Conservation (phyloP, 2,888 invertebrate genomes). For the Scaptomyza caliginosa region DNA sequence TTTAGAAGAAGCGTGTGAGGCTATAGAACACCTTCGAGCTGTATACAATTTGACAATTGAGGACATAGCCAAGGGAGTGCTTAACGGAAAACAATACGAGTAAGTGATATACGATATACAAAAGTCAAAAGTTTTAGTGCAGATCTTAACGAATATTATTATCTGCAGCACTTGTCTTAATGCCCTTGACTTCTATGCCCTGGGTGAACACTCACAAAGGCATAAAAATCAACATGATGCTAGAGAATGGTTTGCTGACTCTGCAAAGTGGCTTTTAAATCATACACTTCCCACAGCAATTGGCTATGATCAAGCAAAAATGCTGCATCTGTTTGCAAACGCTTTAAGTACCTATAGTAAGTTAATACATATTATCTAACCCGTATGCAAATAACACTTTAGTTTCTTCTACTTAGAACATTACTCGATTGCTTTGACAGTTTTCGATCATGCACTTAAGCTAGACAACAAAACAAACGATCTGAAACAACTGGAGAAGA, state of each 20-base stretch:
- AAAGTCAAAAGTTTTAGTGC: too few species aligned
- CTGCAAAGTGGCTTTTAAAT: conserved; percentile 29
- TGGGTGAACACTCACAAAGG: conserved; percentile 56
- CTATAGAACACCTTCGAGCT: conserved; percentile 94
- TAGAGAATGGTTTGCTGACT: conserved; percentile 60
- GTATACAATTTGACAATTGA: conserved; percentile 93
- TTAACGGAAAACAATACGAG: conserved; percentile 92
- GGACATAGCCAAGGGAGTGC: conserved; percentile 91
- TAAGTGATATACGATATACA: conserved; percentile 66
- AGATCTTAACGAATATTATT: neutral
- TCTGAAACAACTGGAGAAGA: conserved; percentile 26
- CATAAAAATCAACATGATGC: conserved; percentile 33
- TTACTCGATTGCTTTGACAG: conserved; percentile 20
- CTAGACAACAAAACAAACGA: neutral
- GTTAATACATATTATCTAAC: neutral
- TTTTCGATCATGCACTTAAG: conserved; percentile 14
- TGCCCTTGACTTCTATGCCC: conserved; percentile 61
- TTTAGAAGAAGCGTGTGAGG: conserved; percentile 95
- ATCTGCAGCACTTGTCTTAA: conserved; percentile 54
- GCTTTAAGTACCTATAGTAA: conserved; percentile 60
- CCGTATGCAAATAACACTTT: neutral
- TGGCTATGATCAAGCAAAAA: neutral
- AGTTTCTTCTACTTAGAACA: conserved; percentile 1
- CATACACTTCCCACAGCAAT: conserved; percentile 7
- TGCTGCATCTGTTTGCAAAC: conserved; percentile 56